A percentile compares a stretch with the other conserved stretches of the same genome.
phyloP scores from a whole-genome alignment of 1,140 invertebrate species.

The Eupristina koningsbergeri region DNA sequence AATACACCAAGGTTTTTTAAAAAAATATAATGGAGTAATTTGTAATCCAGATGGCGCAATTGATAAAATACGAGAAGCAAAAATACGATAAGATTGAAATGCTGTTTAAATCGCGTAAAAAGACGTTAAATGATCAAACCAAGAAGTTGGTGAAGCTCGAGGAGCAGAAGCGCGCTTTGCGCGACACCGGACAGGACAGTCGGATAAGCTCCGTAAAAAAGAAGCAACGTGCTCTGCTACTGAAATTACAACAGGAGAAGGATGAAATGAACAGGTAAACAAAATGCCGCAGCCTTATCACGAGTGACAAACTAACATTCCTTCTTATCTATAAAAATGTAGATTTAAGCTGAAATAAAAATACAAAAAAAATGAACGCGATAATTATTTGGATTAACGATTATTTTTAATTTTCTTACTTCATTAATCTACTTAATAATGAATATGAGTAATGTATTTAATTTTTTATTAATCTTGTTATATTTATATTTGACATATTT shows the following conservation, averaged over 20 bases:
- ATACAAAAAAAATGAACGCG: conserved; percentile 3
- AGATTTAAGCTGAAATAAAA: too few species aligned
- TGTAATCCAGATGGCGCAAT: conserved; percentile 67
- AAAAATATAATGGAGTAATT: conserved; percentile 10
- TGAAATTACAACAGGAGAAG: conserved; percentile 73
- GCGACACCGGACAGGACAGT: conserved; percentile 73
- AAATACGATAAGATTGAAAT: conserved; percentile 73
- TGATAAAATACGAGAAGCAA: conserved; percentile 71
- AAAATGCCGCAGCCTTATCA: conserved; percentile 4
- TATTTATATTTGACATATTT: too few species aligned
- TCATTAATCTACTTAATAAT: too few species aligned
- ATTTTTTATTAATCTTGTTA: too few species aligned
- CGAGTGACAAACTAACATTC: conserved; percentile 14
- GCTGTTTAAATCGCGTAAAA: conserved; percentile 74
- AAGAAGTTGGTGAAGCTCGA: conserved; percentile 75
- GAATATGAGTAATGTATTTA: too few species aligned
- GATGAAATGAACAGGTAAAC: conserved; percentile 74
- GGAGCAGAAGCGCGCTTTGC: conserved; percentile 73
- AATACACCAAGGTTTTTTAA: neutral
- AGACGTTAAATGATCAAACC: conserved; percentile 76
- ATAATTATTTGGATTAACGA: conserved; percentile 26
- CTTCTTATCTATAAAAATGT: conserved; percentile 39
- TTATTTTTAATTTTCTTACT: too few species aligned
- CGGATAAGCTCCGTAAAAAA: conserved; percentile 74
- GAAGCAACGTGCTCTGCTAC: conserved; percentile 72